Evolutionary conservation across 2,888 invertebrate species (phyloP).

Genomic region (Cephus pygmeus): DNA sequence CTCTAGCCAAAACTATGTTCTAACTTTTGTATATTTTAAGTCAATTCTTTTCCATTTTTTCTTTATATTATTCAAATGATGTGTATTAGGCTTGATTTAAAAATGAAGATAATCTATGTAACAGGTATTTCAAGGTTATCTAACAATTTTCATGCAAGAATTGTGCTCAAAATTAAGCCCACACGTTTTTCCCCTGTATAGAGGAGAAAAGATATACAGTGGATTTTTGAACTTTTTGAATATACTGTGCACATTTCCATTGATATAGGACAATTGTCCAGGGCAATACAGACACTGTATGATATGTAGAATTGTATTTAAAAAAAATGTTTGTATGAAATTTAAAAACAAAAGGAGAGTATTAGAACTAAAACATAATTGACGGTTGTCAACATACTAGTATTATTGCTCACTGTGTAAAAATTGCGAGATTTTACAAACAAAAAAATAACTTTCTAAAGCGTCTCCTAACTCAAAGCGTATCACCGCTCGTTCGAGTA

Average conservation of each 20-base stretch:
- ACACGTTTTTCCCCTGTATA: neutral
- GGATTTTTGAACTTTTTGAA: neutral
- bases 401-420: neutral
- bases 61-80: neutral
- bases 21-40: neutral
- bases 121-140: neutral
- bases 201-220: neutral
- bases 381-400: neutral
- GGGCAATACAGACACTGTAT: neutral
- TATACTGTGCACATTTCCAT: neutral
- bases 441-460: neutral
- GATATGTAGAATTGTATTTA: neutral
- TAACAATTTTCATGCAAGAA: neutral
- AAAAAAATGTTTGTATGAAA: neutral
- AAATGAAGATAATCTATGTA: neutral
- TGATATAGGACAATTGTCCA: neutral
- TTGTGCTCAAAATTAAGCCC: neutral
- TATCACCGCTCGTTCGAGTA: neutral
- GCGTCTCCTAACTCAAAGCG: neutral
- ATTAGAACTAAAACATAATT: neutral
- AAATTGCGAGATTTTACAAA: neutral
- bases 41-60: neutral
- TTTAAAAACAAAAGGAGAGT: neutral
- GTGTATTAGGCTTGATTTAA: neutral
- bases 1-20: too few relatives aligned